Conservation (phyloP, 2,888 invertebrate genomes). For the Notodonta dromedarius region DNA sequence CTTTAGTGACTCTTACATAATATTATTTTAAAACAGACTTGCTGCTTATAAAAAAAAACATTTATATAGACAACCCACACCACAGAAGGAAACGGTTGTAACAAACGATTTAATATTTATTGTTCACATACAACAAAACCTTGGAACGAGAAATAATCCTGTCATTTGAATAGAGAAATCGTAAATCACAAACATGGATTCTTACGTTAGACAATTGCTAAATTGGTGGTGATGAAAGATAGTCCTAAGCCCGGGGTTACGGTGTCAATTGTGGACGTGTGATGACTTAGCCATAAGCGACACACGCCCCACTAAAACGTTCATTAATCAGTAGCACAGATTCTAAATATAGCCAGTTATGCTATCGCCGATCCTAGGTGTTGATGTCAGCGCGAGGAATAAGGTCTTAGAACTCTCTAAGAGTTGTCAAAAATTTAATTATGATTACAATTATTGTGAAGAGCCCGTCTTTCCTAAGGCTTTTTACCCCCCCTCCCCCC, state of each 20-base stretch:
- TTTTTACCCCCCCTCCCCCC: too few relatives aligned
- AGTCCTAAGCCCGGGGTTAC: conserved; percentile 68
- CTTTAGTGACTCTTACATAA: neutral
- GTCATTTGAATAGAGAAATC: conserved; percentile 20
- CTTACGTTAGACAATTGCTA: conserved; percentile 38
- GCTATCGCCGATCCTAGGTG: conserved; percentile 62
- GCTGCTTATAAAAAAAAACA: neutral
- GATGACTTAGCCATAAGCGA: conserved; percentile 57
- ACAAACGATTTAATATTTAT: conserved; percentile 1
- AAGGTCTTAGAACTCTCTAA: conserved; percentile 12
- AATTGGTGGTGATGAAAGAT: conserved; percentile 54
- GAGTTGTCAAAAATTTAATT: neutral
- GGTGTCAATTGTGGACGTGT: conserved; percentile 70
- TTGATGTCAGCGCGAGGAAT: conserved; percentile 70
- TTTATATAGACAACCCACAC: neutral
- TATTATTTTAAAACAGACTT: neutral
- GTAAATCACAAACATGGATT: conserved; percentile 43
- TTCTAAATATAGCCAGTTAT: conserved; percentile 83
- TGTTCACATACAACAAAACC: neutral
- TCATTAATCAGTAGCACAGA: conserved; percentile 78
- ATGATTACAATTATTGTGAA: too few relatives aligned
- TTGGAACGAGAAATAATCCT: conserved; percentile 12
- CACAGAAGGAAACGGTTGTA: conserved; percentile 2
- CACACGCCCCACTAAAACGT: conserved; percentile 58
- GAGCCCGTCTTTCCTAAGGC: too few relatives aligned